Percentiles rank a stretch among this genome's conserved stretches.
Conservation (phyloP, 2,888 invertebrate genomes). For the Conops quadrifasciatus region DNA sequence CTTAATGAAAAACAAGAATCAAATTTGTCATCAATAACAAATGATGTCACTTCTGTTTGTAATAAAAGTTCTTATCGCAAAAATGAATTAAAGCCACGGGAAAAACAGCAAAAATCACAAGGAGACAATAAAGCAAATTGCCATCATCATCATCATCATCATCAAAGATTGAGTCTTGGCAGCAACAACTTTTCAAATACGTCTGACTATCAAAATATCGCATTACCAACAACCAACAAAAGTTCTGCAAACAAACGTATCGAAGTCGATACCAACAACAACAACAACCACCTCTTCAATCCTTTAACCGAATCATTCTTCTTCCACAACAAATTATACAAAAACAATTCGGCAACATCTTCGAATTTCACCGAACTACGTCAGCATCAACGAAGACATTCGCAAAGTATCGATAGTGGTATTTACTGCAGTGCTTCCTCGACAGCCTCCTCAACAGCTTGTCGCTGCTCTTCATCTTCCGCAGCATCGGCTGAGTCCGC, state of each 20-base stretch:
- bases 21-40: constrained; percentile 35
- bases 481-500: constrained; percentile 60
- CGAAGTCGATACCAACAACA: constrained; percentile 13
- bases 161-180: constrained; percentile 41
- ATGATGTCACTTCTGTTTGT: background rate
- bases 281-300: constrained; percentile 17
- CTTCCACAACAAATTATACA: constrained; percentile 22
- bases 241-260: constrained; percentile 27
- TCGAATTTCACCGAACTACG: constrained; percentile 20
- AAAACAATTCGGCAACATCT: constrained; percentile 29
- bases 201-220: constrained; percentile 42
- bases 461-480: constrained; percentile 59
- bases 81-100: background rate
- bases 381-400: constrained; percentile 45
- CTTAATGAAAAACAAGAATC: constrained; percentile 39
- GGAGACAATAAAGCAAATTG: constrained; percentile 35
- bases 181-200: constrained; percentile 39
- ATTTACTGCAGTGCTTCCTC: constrained; percentile 54
- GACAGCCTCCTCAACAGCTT: constrained; percentile 29
- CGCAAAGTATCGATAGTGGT: constrained; percentile 60
- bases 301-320: background rate
- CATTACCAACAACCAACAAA: too few relatives aligned
- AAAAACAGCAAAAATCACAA: constrained; percentile 13
- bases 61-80: too few relatives aligned
- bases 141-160: constrained; percentile 41